Conservation (phyloP, 2,113 vertebrate species). For the Myotis brandtii region DNA sequence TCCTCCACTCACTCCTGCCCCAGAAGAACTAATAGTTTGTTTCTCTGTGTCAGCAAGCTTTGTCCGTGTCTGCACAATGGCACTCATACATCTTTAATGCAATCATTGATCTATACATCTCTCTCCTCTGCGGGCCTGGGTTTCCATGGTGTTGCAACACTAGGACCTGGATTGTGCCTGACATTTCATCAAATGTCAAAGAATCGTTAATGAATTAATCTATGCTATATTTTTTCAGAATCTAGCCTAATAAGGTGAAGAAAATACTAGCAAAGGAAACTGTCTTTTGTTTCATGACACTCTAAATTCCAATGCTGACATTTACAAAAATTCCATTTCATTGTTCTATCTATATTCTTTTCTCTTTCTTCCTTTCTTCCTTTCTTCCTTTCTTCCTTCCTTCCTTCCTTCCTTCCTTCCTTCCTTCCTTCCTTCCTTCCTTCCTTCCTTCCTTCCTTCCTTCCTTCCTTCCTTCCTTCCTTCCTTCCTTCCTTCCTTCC, state of each 20-base stretch:
- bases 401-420: too few species aligned
- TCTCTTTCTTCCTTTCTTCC: too few species aligned
- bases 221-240: conserved; percentile 75
- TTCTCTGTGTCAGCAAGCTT: conserved; percentile 10
- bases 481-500: too few species aligned
- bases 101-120: neutral
- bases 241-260: conserved; percentile 74
- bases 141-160: neutral
- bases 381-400: too few species aligned
- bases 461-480: too few species aligned
- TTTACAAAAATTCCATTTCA: conserved; percentile 28
- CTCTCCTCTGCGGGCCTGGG: neutral
- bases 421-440: too few species aligned
- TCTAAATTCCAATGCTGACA: neutral
- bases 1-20: neutral
- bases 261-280: conserved; percentile 43
- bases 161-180: neutral
- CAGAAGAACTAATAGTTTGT: conserved; percentile 14
- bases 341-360: conserved; percentile 30
- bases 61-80: neutral
- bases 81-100: neutral
- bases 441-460: too few species aligned
- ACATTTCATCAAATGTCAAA: conserved; percentile 35
- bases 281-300: conserved; percentile 57
- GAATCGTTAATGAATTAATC: conserved; percentile 42